Base-by-base conservation (phyloP, 2,113 vertebrate genomes). In the Trinectes maculatus region DNA sequence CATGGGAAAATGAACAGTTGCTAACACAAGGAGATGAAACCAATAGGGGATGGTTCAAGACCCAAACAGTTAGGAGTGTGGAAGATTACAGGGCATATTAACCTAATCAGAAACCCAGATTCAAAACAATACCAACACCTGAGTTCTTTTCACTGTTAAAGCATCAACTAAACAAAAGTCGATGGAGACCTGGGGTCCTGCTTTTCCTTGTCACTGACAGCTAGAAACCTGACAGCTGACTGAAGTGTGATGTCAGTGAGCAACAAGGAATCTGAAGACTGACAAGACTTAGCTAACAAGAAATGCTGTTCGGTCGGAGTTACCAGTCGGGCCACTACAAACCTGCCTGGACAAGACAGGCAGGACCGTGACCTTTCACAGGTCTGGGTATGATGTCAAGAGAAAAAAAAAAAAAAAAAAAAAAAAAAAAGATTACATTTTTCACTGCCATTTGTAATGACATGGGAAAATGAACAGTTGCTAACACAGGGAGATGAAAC, bases 251-350 rank as follows among this genome's bases (percentile, higher is more conserved):
- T 78, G 80, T 89, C 74, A 84, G 66, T 9, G 51, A 70, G 74
- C 12, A 73, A 36, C 44, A 24, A 52, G 58, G 43, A 79, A 49
- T 44, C 61, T 57, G 54, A 47, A 65, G 60, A 75, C 71, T 42
- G 68, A 81, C 77, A 82, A 42, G 24, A n/a, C 43, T 67, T 71
- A 11, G 40, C 57, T 87, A 87, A 91, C 72, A 72, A 89, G 80
- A 77, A 49, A 66, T 16, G 33, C 52, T 79, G 51, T 40, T 47
- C 18, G 43, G 40, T 11, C 29, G 21, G 28, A 39, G 28, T 47
- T 57, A 7, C 25, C 6, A 28, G 16, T 11, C 40, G 49, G 49
- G 44, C 19, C 24, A 43, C 34, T n/a, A 16, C 11, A 25, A 65
- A 60, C 47, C 46, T 55, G 28, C 16, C 58, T 37, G 0, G 21